These are phyloP conservation scores for Catocala sponsa DNA, from an alignment of 2,888 invertebrate genomes.

Conservation along the genomic window DNA sequence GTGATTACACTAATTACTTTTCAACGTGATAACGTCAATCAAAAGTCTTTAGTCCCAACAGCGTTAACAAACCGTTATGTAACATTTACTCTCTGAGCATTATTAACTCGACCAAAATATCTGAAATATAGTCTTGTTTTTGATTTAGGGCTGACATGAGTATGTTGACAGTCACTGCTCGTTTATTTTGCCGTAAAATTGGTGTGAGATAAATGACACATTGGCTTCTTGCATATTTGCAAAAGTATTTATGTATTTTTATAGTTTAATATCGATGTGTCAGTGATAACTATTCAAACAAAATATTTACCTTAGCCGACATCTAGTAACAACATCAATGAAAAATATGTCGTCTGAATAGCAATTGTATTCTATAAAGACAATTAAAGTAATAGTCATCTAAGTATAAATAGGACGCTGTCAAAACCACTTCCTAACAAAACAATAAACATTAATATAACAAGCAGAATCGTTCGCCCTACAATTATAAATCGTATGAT, in stretches of 20 bases:
- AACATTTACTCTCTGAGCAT: slow-evolving; percentile 2
- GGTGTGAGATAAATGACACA: too few species aligned
- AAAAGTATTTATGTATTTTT: too few species aligned
- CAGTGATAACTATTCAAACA: too few species aligned
- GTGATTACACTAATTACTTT: slow-evolving; percentile 45
- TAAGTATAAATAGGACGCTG: too few species aligned
- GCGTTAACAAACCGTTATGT: slow-evolving; percentile 21
- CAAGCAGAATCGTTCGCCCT: slow-evolving; percentile 8
- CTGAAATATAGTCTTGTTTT: slow-evolving; percentile 13
- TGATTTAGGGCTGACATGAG: slow-evolving; percentile 11
- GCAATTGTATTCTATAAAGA: too few species aligned
- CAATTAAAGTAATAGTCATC: too few species aligned
- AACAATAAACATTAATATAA: slow-evolving; percentile 3
- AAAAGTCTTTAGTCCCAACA: slow-evolving; percentile 18
- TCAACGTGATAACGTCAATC: slow-evolving; percentile 37
- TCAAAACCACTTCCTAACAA: too few species aligned
- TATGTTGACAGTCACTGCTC: slow-evolving; percentile 6
- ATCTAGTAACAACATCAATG: too few species aligned
- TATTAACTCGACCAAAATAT: slow-evolving; percentile 4
- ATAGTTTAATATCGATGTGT: too few species aligned
- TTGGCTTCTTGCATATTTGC: too few species aligned
- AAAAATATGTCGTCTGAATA: too few species aligned
- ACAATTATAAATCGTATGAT: slow-evolving; percentile 12
- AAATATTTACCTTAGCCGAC: too few species aligned
- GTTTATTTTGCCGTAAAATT: slow-evolving; percentile 3